Evolutionary conservation across 2,797 vertebrate genomes (phyloP).

Genomic region (Labeo calbasu): DNA sequence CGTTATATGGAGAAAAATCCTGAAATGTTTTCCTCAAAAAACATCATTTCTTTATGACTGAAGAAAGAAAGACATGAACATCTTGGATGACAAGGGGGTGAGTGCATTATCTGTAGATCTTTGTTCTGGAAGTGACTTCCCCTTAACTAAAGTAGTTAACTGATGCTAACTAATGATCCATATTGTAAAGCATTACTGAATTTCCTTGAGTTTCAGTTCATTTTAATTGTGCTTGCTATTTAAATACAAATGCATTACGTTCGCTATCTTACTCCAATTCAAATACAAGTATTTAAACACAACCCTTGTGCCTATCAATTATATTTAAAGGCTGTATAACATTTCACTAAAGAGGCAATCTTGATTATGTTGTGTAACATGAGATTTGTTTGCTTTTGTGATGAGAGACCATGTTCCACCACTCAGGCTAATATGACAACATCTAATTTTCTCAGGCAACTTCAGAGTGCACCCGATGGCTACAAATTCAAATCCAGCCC

Average conservation of each 20-base stretch:
- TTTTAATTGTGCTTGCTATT: not conserved
- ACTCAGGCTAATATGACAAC: not conserved
- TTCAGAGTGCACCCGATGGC: slow-evolving; percentile 75
- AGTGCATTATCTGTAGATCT: too few species aligned
- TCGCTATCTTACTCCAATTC: not conserved
- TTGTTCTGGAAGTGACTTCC: too few species aligned
- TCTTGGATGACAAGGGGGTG: too few species aligned
- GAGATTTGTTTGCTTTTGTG: slow-evolving; percentile 21
- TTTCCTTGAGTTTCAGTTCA: not conserved
- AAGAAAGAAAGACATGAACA: too few species aligned
- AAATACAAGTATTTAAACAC: not conserved
- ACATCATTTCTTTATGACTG: too few species aligned
- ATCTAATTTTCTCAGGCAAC: slow-evolving; percentile 69
- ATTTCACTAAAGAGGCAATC: slow-evolving; percentile 9
- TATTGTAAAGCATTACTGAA: not conserved
- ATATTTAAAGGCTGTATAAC: not conserved
- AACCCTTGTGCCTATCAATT: not conserved
- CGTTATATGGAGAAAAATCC: too few species aligned
- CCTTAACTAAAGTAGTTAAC: too few species aligned
- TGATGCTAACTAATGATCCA: too few species aligned
- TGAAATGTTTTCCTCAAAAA: too few species aligned
- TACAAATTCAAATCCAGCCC: slow-evolving; percentile 62
- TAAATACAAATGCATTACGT: not conserved
- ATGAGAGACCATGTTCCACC: slow-evolving; percentile 20
- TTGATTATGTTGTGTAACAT: not conserved